phyloP scores from a whole-genome alignment of 2,888 invertebrate genomes.

The Cerastoderma edule region DNA sequence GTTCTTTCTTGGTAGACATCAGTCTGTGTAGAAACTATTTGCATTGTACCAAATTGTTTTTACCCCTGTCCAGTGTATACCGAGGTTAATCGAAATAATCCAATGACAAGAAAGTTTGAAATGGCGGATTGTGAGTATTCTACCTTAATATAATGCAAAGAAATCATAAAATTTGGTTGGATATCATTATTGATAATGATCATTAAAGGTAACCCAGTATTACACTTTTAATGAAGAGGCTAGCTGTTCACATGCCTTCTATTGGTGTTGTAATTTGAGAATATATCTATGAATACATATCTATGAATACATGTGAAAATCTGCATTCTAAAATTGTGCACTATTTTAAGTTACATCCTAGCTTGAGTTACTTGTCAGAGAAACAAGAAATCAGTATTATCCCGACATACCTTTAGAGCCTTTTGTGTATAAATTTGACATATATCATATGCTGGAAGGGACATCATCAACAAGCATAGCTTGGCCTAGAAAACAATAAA shows the following conservation, averaged over 20 bases:
- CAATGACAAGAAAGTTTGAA: no score
- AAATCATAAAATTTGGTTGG: no score
- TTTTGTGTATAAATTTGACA: constrained; percentile 67
- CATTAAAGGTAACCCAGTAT: no score
- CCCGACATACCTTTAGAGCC: constrained; percentile 66
- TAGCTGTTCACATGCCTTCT: neutral
- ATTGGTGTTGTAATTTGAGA: neutral
- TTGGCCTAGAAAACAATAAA: constrained; percentile 61
- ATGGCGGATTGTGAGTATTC: no score
- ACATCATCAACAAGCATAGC: constrained; percentile 73
- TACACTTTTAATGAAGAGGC: neutral
- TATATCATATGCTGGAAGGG: constrained; percentile 72
- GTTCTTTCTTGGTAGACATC: no score
- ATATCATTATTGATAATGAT: no score
- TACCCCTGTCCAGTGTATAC: no score
- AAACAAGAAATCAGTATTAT: constrained; percentile 11
- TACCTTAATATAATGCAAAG: no score
- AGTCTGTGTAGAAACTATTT: no score
- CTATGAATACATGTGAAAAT: neutral
- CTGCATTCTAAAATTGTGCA: neutral
- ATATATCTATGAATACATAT: neutral
- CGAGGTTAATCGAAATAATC: no score
- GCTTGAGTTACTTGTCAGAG: no score
- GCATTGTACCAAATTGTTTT: no score
- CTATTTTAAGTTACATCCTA: neutral